Evolutionary conservation across 2,113 vertebrate genomes (phyloP).

Genomic region (Candoia aspera): DNA sequence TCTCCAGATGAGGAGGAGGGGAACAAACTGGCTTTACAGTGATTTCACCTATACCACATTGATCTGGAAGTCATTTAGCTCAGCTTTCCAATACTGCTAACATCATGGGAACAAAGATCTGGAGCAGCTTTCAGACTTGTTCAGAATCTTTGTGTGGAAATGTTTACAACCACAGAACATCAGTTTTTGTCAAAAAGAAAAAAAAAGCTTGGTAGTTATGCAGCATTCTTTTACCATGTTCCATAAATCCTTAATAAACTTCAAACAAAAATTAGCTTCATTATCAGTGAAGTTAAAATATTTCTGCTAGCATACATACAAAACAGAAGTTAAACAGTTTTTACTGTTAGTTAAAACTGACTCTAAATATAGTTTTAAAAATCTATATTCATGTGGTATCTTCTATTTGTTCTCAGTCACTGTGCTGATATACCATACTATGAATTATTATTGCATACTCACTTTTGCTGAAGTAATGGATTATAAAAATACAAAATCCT

Average conservation of each 20-base stretch:
- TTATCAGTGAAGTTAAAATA: neutral
- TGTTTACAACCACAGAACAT: neutral
- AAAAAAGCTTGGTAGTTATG: neutral
- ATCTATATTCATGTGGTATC: neutral
- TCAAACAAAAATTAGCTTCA: neutral
- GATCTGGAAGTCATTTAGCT: neutral
- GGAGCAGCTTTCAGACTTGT: neutral
- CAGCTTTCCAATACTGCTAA: neutral
- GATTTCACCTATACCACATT: neutral
- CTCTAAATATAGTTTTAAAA: neutral
- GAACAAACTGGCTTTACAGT: neutral
- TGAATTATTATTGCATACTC: neutral
- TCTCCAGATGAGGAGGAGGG: neutral
- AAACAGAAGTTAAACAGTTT: neutral
- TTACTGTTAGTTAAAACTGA: too few relatives aligned
- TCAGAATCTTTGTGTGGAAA: neutral
- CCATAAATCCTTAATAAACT: neutral
- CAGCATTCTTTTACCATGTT: neutral
- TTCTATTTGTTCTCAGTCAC: neutral
- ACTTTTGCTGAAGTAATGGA: neutral
- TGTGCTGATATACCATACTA: neutral
- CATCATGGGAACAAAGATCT: neutral
- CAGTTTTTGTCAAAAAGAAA: neutral
- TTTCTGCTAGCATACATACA: neutral
- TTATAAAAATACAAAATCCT: neutral